Evolutionary conservation across 2,888 invertebrate genomes (phyloP).

Genomic region (Catocala fraxini): DNA sequence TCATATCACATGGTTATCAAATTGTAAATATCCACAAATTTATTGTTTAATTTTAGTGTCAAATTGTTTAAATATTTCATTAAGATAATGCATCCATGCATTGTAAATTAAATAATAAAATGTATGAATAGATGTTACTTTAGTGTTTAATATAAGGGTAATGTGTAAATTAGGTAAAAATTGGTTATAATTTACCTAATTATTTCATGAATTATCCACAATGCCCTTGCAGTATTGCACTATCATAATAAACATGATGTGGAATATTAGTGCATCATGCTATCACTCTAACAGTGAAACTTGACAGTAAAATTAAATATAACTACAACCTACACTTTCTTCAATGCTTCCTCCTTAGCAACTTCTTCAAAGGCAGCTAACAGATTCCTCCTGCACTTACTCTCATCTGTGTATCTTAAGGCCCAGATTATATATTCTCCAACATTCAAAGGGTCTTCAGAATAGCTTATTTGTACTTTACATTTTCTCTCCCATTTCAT

Average conservation of each 20-base stretch:
- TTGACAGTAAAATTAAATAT: constrained; percentile 34
- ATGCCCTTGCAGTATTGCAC: constrained; percentile 5
- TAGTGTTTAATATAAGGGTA: too few species aligned
- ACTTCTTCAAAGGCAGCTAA: constrained; percentile 84
- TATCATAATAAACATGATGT: background rate
- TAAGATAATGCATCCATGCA: too few species aligned
- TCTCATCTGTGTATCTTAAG: constrained; percentile 88
- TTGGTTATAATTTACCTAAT: background rate
- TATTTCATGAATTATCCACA: background rate
- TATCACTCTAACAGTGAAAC: constrained; percentile 10
- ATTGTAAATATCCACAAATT: constrained; percentile 39
- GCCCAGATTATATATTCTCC: constrained; percentile 88
- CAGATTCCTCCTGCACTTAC: constrained; percentile 88
- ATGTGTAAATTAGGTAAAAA: too few species aligned
- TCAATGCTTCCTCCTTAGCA: constrained; percentile 62
- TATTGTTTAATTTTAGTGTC: constrained; percentile 30
- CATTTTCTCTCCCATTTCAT: constrained; percentile 89
- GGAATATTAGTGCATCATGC: background rate
- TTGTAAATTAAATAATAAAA: too few species aligned
- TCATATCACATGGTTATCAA: constrained; percentile 62
- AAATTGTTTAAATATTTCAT: constrained; percentile 3
- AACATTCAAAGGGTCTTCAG: constrained; percentile 80
- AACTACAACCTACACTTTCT: constrained; percentile 45
- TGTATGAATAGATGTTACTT: too few species aligned
- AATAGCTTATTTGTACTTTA: constrained; percentile 89